Evolutionary conservation across 2,797 vertebrate species (phyloP).

Genomic region (Nyctalus aviator): DNA sequence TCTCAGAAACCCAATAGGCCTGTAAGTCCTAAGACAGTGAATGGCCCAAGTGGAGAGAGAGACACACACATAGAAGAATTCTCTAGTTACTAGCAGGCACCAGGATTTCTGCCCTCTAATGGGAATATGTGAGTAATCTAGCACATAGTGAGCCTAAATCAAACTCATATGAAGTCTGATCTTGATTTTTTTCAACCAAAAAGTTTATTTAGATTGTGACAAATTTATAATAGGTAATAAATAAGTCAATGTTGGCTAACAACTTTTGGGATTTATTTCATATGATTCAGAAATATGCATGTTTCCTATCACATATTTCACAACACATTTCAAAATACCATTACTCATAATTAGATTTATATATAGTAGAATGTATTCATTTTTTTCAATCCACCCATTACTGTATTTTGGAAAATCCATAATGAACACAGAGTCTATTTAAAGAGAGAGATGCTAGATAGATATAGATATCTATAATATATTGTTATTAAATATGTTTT

Average conservation of each 20-base stretch:
- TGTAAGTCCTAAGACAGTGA: not conserved
- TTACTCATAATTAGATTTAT: not conserved
- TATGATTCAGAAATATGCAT: not conserved
- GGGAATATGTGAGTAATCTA: not conserved
- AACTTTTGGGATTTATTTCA: not conserved
- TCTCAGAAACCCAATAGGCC: not conserved
- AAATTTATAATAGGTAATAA: not conserved
- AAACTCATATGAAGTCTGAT: not conserved
- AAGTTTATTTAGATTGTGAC: not conserved
- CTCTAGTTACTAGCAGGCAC: not conserved
- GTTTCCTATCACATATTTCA: not conserved
- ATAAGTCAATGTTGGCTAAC: not conserved
- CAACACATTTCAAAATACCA: not conserved
- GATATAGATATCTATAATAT: not conserved
- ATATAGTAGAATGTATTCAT: not conserved
- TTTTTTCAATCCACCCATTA: not conserved
- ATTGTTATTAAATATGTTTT: not conserved
- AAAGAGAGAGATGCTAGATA: not conserved
- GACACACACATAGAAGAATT: too few relatives aligned
- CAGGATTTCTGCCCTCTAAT: not conserved
- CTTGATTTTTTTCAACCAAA: not conserved
- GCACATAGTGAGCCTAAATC: not conserved
- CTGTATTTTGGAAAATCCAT: not conserved
- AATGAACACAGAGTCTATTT: not conserved
- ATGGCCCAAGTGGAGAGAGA: too few relatives aligned